Evolutionary conservation across 2,888 invertebrate species (phyloP).

Genomic region (Drosophila subquinaria): DNA sequence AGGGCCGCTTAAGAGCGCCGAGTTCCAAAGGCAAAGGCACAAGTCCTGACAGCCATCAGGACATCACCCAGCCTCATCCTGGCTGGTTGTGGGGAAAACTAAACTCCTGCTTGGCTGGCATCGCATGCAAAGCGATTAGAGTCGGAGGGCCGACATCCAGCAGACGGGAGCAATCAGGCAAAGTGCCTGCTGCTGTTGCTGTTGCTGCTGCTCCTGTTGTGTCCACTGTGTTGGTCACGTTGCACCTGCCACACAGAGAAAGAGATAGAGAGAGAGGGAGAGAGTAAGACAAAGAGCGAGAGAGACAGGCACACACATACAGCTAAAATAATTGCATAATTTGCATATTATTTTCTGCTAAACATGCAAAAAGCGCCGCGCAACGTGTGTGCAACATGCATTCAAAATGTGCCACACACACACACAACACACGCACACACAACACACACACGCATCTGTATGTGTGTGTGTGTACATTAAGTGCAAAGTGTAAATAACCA

Average conservation of each 20-base stretch:
- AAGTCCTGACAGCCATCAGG: slow-evolving; percentile 26
- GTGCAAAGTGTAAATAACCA: slow-evolving; percentile 80
- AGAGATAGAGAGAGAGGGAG: slow-evolving; percentile 9
- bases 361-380: slow-evolving; percentile 80
- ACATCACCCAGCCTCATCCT: background rate
- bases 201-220: slow-evolving; percentile 30
- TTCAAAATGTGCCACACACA: slow-evolving; percentile 53
- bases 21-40: slow-evolving; percentile 21
- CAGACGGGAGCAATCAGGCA: slow-evolving; percentile 80
- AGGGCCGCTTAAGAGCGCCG: slow-evolving; percentile 69
- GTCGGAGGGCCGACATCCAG: slow-evolving; percentile 60
- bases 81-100: slow-evolving; percentile 1
- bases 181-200: slow-evolving; percentile 68
- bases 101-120: slow-evolving; percentile 22
- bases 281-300: slow-evolving; percentile 17
- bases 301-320: slow-evolving; percentile 17
- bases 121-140: slow-evolving; percentile 68
- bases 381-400: slow-evolving; percentile 73
- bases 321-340: slow-evolving; percentile 83
- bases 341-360: slow-evolving; percentile 82
- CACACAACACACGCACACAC: background rate
- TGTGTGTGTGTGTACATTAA: slow-evolving; percentile 65
- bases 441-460: background rate
- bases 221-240: slow-evolving; percentile 58
- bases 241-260: slow-evolving; percentile 62